phyloP scores from a whole-genome alignment of 2,888 invertebrate genomes.

The Meiosimyza platycephala region DNA sequence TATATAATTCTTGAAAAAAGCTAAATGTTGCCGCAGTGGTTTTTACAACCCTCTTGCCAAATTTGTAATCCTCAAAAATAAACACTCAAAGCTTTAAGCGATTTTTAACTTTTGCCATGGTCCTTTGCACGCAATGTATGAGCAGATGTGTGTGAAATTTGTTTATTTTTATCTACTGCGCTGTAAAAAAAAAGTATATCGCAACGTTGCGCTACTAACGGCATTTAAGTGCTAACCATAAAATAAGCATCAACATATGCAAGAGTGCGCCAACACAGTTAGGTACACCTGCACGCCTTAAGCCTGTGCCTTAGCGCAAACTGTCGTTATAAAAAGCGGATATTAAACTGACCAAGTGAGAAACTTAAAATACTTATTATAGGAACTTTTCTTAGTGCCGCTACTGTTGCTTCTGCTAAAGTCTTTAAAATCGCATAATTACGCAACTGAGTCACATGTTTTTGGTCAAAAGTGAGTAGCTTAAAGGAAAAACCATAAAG shows the following conservation, averaged over 20 bases:
- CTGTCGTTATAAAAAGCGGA: neutral
- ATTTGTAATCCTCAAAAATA: too few relatives aligned
- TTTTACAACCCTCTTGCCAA: too few relatives aligned
- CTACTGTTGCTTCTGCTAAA: constrained; percentile 14
- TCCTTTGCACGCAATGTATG: too few relatives aligned
- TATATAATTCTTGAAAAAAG: too few relatives aligned
- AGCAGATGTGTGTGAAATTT: neutral
- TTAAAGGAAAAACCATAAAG: too few relatives aligned
- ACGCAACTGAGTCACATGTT: constrained; percentile 21
- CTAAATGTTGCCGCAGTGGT: too few relatives aligned
- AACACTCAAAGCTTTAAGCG: too few relatives aligned
- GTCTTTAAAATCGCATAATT: constrained; percentile 28
- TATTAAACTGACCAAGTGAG: neutral
- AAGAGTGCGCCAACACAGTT: neutral
- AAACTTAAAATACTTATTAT: constrained; percentile 22
- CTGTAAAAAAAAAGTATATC: constrained; percentile 19
- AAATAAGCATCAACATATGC: neutral
- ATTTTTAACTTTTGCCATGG: too few relatives aligned
- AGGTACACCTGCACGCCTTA: neutral
- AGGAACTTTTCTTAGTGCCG: constrained; percentile 10
- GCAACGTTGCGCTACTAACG: constrained; percentile 16
- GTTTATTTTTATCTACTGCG: neutral
- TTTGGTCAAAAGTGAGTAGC: neutral
- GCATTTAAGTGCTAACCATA: constrained; percentile 21
- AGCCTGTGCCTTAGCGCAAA: neutral